Base-by-base conservation (phyloP, 30 jellyfish, hydroid and myxozoan genomes). In the Chironex yamaguchii region DNA sequence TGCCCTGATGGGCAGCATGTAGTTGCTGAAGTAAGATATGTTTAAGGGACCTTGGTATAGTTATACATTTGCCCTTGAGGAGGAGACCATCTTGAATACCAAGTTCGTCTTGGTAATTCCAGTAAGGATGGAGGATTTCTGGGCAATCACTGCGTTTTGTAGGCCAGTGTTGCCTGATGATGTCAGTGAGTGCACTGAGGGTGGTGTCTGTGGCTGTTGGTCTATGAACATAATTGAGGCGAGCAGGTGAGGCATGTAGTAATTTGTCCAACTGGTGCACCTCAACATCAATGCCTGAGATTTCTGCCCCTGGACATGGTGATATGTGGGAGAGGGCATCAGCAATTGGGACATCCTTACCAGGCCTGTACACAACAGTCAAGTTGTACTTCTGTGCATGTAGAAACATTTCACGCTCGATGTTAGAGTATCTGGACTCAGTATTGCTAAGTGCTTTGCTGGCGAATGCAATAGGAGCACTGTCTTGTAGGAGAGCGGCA, bases 1-100 rank as follows among this genome's bases (percentile, higher is more conserved):
- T 67, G n/a, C 81, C 67, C 25, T 67, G 81, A 36, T 71, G 79
- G 33, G 85, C 85, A 2, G 78, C 85, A 71, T 71, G 85, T 35
- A 71, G 74, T 34, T 48, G 78, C 28, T 71, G 79, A 3, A 71
- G 78, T 69, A 67, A 27, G 33, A 20, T 4, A 3, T 0, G 71
- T 6, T 33, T 58, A 6, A 67, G 67, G 13, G 68, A 67, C 68
- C 1, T 2, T 27, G 81, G 81, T 67, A 67, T 30, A n/a, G 36
- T 67, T 27, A 67, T 67, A 12, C 81, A 63, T 14, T 17, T 21
- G 2, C 81, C 81, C 22, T 33, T 67, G 33, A 67, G 58, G 6
- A 67, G 81, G 2, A 67, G 6, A 24, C 70, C 71, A 21, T 67
- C 25, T 29, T 29, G 70, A 24, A 67, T 67, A 3, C 81, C 81